Evolutionary conservation across 2,888 invertebrate species (phyloP), one percentile per base, ranked within the genome.

Genomic region (Pollenia griseotomentosa): DNA sequence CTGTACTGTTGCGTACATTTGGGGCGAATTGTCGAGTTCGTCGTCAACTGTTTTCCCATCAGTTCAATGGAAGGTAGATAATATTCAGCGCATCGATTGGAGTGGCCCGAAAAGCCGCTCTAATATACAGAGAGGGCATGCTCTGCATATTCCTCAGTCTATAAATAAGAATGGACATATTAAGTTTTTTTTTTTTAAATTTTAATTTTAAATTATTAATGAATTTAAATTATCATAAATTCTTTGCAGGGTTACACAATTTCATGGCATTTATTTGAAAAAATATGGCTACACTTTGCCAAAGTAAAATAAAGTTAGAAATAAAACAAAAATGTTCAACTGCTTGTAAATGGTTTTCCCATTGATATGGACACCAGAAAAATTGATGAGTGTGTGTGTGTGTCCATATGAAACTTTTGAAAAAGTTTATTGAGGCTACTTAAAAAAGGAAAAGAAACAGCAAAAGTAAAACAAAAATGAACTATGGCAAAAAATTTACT

Each of bases 201-300:
- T n/a, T n/a, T n/a, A 23, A 23, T 2, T 23, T 23, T 2, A 42
- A 63, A 63, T 16, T 4, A 42, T 16, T 11, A 63, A 42, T 11
- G 42, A 42, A n/a, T 63, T 42, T 19, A 42, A 44, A 19, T 19
- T n/a, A 63, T 23, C 23, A 44, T 16, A 44, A 63, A 19, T 53
- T 48, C 51, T 40, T 42, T 40, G 23, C 23, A 23, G 23, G 71
- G 70, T 61, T 46, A 79, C 42, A 42, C 59, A 10, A 61, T 79
- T 70, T 40, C 63, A 63, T 80, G 73, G 63, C 10, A 46, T 71
- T 53, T 44, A 71, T 16, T 16, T 46, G 55, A 48, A 23, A 66
- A 79, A 82, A 74, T 74, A 66, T 82, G 74, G 42, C 44, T 68
- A 59, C 59, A 53, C 51, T 68, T 75, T 71, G 80, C 55, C 71